These are phyloP conservation scores for Furnarius figulus DNA, from an alignment of 2,113 vertebrate species.

Conservation along the genomic window DNA sequence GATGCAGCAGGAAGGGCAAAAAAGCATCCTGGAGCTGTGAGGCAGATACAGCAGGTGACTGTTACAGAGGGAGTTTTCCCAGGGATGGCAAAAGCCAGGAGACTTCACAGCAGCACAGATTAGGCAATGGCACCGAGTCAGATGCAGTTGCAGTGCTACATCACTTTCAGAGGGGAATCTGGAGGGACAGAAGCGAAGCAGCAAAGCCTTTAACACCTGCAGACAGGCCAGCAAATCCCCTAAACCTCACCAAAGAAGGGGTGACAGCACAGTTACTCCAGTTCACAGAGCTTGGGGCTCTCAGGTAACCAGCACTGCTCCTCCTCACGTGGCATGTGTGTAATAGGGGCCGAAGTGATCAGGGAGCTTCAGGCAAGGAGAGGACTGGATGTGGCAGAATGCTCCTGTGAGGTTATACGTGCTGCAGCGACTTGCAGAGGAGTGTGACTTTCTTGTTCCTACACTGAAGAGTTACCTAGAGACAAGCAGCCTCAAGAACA, in stretches of 20 bases:
- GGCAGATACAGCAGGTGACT: not conserved
- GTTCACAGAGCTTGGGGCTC: not conserved
- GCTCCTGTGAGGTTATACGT: not conserved
- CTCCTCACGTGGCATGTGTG: fast-evolving
- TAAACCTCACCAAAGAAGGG: not conserved
- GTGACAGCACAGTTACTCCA: not conserved
- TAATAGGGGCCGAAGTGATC: fast-evolving
- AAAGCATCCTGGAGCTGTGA: not conserved
- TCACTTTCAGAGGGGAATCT: not conserved
- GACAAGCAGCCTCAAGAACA: not conserved
- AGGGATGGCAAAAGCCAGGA: not conserved
- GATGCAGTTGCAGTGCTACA: not conserved
- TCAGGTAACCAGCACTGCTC: not conserved
- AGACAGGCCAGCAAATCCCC: not conserved
- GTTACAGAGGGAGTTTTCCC: not conserved
- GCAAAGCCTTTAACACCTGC: not conserved
- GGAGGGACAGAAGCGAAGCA: not conserved
- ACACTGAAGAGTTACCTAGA: not conserved
- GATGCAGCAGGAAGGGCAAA: not conserved
- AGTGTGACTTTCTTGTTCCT: not conserved
- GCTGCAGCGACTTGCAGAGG: not conserved
- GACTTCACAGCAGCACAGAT: not conserved
- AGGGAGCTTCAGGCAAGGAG: fast-evolving
- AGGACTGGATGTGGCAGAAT: not conserved
- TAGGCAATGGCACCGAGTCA: not conserved